These are phyloP conservation scores for chimpanzee (Pan troglodytes) DNA, from an alignment of 2,113 vertebrate species.

Conservation along the genomic window NHGRI_mPanTro3-v2.1_pri NC_072421.2:25050001-25050500, in stretches of 20 bases:
- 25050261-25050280: conserved; percentile 17
- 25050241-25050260: conserved; percentile 43
- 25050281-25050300: background rate
- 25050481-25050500: background rate
- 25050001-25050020: background rate
- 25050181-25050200: background rate
- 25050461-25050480: conserved; percentile 3
- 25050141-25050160: background rate
- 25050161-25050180: background rate
- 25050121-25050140: background rate
- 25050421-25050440: conserved; percentile 20
- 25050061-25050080: background rate
- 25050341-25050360: conserved; percentile 32
- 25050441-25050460: background rate
- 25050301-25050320: background rate
- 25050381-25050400: background rate
- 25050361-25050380: background rate
- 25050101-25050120: conserved; percentile 30
- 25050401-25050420: background rate
- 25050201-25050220: background rate
- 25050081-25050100: background rate
- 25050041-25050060: background rate
- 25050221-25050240: conserved; percentile 38
- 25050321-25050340: conserved; percentile 18
- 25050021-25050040: background rate